A percentile compares a stretch with the other conserved stretches of the same genome.
Evolutionary conservation across 1,140 invertebrate genomes (phyloP).

Genomic region (Scaptomyza montana): DNA sequence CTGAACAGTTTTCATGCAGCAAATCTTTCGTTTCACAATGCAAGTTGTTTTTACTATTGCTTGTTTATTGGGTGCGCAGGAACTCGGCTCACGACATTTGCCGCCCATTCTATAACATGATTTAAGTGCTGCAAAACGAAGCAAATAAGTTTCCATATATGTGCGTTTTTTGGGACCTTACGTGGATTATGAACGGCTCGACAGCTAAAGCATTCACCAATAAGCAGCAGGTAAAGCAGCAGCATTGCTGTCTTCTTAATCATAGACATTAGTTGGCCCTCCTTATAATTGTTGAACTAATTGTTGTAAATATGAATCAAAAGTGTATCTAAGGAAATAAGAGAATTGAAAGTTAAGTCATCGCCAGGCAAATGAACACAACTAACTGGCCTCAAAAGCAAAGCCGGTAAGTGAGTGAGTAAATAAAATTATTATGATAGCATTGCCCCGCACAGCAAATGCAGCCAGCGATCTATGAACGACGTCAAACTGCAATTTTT

Average conservation of each 20-base stretch:
- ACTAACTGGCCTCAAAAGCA: background rate
- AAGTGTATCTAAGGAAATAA: background rate
- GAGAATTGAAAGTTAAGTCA: slow-evolving; percentile 29
- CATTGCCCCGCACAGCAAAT: slow-evolving; percentile 24
- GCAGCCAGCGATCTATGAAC: slow-evolving; percentile 40
- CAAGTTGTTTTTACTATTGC: slow-evolving; percentile 25
- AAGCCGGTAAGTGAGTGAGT: slow-evolving; percentile 66
- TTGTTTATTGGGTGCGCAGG: slow-evolving; percentile 2
- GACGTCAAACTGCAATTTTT: slow-evolving; percentile 71
- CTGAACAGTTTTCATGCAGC: slow-evolving; percentile 23
- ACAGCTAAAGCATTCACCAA: background rate
- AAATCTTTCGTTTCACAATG: slow-evolving; percentile 40
- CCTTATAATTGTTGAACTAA: background rate
- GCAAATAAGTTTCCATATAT: too few species aligned
- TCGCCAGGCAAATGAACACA: slow-evolving; percentile 1
- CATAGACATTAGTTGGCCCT: background rate
- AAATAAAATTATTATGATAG: slow-evolving; percentile 71
- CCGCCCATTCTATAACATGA: slow-evolving; percentile 29
- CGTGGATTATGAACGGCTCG: background rate
- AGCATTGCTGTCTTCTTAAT: background rate
- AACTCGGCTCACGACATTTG: slow-evolving; percentile 21
- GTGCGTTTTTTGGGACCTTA: background rate
- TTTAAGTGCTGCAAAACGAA: slow-evolving; percentile 11
- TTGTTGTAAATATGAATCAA: background rate
- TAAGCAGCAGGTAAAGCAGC: background rate